Conservation (phyloP, 1,140 invertebrate genomes). For the Steinernema feltiae region DNA sequence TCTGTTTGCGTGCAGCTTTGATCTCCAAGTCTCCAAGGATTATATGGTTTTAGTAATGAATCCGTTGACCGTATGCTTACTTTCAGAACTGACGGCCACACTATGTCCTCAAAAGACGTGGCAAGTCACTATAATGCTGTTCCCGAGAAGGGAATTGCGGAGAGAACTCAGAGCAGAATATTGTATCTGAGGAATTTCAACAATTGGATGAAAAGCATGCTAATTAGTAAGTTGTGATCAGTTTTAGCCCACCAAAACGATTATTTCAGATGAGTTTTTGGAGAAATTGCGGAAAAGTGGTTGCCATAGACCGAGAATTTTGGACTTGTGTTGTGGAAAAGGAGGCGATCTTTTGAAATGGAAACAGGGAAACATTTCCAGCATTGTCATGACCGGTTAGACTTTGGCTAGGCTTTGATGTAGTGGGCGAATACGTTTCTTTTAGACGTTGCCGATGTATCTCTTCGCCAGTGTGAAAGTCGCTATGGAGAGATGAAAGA, state of each 20-base stretch:
- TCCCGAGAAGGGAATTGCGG: conserved; percentile 70
- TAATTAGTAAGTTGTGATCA: conserved; percentile 67
- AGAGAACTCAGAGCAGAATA: conserved; percentile 78
- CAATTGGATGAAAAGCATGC: conserved; percentile 94
- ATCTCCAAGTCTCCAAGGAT: too few relatives aligned
- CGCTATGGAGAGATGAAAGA: conserved; percentile 62
- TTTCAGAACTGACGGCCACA: too few relatives aligned
- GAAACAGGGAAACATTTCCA: conserved; percentile 73
- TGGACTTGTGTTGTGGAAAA: conserved; percentile 76
- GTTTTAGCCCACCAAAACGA: conserved; percentile 45
- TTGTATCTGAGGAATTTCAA: conserved; percentile 91
- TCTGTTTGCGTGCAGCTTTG: too few relatives aligned
- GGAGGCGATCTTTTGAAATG: conserved; percentile 94
- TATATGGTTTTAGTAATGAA: too few relatives aligned
- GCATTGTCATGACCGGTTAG: conserved; percentile 76
- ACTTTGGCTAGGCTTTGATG: conserved; percentile 20
- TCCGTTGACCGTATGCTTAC: too few relatives aligned
- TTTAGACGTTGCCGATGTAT: conserved; percentile 81
- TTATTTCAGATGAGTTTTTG: conserved; percentile 21
- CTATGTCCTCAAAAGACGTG: conserved; percentile 52
- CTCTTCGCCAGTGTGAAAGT: conserved; percentile 73
- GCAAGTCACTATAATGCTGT: conserved; percentile 62
- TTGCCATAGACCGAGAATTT: conserved; percentile 61
- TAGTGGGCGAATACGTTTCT: not conserved
- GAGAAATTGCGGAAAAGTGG: conserved; percentile 63